Percentiles rank a stretch among this genome's conserved stretches.
These are phyloP conservation scores for Prunella fulvescens DNA, from an alignment of 2,113 vertebrate species.

Conservation along the genomic window DNA sequence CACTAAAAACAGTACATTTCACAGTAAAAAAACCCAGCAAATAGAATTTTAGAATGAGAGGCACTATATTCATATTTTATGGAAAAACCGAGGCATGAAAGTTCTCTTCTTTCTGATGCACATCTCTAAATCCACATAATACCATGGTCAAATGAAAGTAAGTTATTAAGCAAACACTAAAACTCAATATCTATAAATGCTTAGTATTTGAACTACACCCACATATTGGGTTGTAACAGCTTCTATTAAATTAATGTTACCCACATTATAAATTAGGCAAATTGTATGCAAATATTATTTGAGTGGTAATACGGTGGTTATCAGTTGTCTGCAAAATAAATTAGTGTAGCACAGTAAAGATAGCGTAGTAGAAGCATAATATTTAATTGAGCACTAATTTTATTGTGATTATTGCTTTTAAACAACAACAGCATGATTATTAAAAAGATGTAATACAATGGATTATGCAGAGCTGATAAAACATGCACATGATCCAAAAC, in stretches of 20 bases:
- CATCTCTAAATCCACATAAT: conserved; percentile 27
- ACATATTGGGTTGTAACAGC: conserved; percentile 62
- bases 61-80: not conserved
- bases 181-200: conserved; percentile 37
- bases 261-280: conserved; percentile 71
- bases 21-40: not conserved
- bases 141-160: conserved; percentile 37
- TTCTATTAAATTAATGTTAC: conserved; percentile 71
- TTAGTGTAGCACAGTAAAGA: conserved; percentile 62
- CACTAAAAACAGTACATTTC: not conserved
- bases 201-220: conserved; percentile 59
- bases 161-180: conserved; percentile 39
- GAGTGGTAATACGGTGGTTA: conserved; percentile 59
- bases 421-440: conserved; percentile 63
- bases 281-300: conserved; percentile 73
- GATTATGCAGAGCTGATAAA: conserved; percentile 64
- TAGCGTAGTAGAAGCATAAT: conserved; percentile 14
- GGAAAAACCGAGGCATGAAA: not conserved
- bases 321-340: conserved; percentile 72
- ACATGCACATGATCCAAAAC: conserved; percentile 12
- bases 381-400: conserved; percentile 71
- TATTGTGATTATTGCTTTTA: conserved; percentile 70
- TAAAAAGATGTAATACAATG: conserved; percentile 38
- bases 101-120: not conserved
- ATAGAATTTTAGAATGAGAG: not conserved